Conservation (phyloP, 2,113 vertebrate genomes). For the Gallinago media region DNA sequence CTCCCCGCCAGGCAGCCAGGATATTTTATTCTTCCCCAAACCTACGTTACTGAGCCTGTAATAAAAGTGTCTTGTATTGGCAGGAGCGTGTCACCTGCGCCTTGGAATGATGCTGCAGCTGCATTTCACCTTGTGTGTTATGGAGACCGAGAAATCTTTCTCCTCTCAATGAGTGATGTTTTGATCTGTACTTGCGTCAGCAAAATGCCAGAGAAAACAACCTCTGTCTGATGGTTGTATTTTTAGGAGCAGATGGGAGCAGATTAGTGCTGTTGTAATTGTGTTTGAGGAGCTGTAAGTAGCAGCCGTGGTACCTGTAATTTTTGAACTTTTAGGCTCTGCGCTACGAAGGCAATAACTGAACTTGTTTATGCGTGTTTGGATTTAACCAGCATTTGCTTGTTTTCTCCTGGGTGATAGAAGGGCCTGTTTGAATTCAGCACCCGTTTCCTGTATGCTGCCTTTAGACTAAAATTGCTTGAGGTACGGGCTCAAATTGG, state of each 20-base stretch:
- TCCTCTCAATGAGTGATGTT: not conserved
- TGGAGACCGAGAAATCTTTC: not conserved
- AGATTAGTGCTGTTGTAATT: not conserved
- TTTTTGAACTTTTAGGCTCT: not conserved
- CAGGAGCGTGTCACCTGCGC: not conserved
- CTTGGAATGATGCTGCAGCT: not conserved
- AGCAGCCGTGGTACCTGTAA: not conserved
- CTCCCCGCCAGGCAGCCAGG: not conserved
- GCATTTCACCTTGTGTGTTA: not conserved
- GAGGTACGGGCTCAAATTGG: not conserved
- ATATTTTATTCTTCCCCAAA: not conserved
- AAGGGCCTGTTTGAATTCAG: not conserved
- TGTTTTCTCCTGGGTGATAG: not conserved
- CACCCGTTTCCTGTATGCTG: not conserved
- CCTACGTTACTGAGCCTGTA: rapidly evolving
- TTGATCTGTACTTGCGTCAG: not conserved
- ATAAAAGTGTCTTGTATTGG: rapidly evolving
- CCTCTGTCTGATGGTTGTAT: not conserved
- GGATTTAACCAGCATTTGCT: not conserved
- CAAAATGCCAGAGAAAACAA: not conserved
- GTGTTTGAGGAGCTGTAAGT: not conserved
- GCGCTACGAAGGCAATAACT: not conserved
- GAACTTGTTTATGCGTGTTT: not conserved
- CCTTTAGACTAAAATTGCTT: not conserved
- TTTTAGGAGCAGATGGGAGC: conserved; percentile 2